Base-by-base conservation (phyloP, 1,140 invertebrate species). In the Drosophila punjabiensis region DNA sequence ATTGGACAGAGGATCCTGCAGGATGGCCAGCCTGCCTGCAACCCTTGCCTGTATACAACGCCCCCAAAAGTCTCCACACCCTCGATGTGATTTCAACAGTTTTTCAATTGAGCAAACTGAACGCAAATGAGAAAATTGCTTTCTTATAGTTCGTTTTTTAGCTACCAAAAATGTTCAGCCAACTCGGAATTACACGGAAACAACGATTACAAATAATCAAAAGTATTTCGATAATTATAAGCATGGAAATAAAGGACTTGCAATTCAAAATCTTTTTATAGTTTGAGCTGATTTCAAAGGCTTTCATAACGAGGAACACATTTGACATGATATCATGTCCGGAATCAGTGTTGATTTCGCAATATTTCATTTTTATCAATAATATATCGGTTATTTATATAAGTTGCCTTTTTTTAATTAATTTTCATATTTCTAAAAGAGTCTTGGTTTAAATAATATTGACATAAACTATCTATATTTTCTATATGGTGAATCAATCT, bases 71-170 rank as follows among this genome's bases (percentile, higher is more conserved):
- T 30, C 37, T 24, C 55, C 28, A 14, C 20, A 8, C 20, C 20
- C 45, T 28, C 68, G 30, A 48, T 55, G 60, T 64, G 78, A 74
- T 74, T 84, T 77, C 64, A 65, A 65, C 65, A 87, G 70, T 87
- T 82, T 86, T 81, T 74, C 71, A 87, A 85, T 85, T 86, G 52
- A 75, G 47, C 77, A 59, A 65, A 64, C 64, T 77, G 64, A 81
- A 76, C 55, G 70, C 68, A 73, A 89, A 89, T 74, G 63, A 58
- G 70, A 81, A 88, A 83, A 90, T 86, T 90, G 71, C 85, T 81
- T 86, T 74, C 76, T 77, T 81, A 71, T 84, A 84, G 77, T 88
- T 88, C 47, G 24, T 77, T 63, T 53, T n/a, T n/a, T 39, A 28
- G 18, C 52, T 50, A 30, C 47, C 68, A 53, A 79, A 61, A 62